Conservation (phyloP, 1,140 invertebrate genomes). For the Kradibia gibbosae region DNA sequence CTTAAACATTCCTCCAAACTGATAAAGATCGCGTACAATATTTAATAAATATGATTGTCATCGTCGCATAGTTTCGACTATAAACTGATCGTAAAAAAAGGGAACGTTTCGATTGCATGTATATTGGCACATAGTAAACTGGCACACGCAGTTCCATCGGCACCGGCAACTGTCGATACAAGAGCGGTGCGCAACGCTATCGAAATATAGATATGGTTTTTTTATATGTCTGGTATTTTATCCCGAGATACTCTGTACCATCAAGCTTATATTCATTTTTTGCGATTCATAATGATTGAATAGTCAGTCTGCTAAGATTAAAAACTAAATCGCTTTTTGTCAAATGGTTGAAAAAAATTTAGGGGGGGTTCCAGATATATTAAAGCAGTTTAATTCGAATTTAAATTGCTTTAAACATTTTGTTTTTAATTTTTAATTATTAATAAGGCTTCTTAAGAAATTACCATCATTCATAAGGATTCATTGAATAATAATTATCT, state of each 20-base stretch:
- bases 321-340: not conserved
- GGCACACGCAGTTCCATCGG: not conserved
- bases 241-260: not conserved
- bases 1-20: too few species aligned
- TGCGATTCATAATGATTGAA: not conserved
- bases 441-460: not conserved
- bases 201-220: not conserved
- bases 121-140: not conserved
- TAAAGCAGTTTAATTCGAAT: not conserved
- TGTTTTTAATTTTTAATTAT: not conserved
- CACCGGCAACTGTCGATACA: not conserved
- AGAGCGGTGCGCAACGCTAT: not conserved
- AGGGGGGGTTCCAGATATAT: not conserved
- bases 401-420: not conserved
- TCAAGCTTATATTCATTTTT: constrained; percentile 10
- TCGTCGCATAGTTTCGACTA: not conserved
- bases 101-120: not conserved
- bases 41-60: too few species aligned
- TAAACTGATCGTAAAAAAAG: not conserved
- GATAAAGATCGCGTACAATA: too few species aligned
- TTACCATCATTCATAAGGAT: constrained; percentile 10
- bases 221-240: not conserved
- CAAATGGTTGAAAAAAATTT: not conserved
- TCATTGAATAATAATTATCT: not conserved
- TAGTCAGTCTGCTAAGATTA: not conserved